Evolutionary conservation across 1,140 invertebrate species (phyloP), one percentile per base, ranked within the genome.

Genomic region (Colletes gigas): DNA sequence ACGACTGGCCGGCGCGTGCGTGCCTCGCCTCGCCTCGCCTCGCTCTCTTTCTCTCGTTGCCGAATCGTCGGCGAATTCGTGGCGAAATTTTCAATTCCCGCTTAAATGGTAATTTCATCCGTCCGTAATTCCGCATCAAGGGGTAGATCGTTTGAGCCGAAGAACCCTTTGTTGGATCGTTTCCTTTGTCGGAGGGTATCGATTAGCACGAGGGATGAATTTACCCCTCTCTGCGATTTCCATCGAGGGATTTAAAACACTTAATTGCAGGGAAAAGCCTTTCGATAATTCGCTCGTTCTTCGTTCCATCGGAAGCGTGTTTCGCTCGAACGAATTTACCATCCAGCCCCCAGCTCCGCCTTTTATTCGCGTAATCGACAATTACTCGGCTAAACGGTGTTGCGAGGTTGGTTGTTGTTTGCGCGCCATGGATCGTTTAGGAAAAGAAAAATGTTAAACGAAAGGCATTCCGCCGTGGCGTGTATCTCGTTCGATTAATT

Each of bases 201-300:
- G 83, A 85, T 85, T 85, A 84, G 82, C 68, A 68, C 47, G 83
- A 84, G 72, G 82, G 72, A 71, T 63, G 76, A 84, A 85, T 81
- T 84, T 81, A 76, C 83, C 71, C 60, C 57, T 75, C 63, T 8
- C 44, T 6, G 19, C 66, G 69, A 65, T 69, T 67, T 57, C 30
- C 75, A 52, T 62, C 62, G 44, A 76, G 83, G 82, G 83, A 84
- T 85, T 79, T 80, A 83, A 85, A 85, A 85, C 82, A 81, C 79
- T 85, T 85, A 76, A 83, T 85, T 76, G 82, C 73, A 72, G 77
- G 72, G 79, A 81, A 73, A 75, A 78, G 12, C 60, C 15, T 65
- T 30, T 12, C 69, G 60, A 57, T 73, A 66, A 79, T 79, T 79
- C 77, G 15, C 62, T 69, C 55, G 66, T 60, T 50, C 44, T 47